Base-by-base conservation (phyloP, 37 sponge, comb jelly and placozoan species). In the Haliclona indistincta region DNA sequence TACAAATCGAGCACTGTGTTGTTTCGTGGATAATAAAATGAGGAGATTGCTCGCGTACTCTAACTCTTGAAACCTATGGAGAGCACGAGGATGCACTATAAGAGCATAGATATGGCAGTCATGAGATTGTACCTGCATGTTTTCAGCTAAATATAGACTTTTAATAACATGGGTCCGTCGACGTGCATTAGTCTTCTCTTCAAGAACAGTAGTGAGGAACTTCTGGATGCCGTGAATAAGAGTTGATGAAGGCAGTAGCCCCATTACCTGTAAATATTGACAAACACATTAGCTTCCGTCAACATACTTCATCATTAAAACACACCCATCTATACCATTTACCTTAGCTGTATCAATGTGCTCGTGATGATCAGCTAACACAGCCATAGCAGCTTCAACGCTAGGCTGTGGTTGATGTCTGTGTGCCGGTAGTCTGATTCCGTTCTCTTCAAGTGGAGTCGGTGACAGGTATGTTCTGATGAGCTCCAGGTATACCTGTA, bases 301-400 rank as follows among this genome's bases (percentile, higher is more conserved):
- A 17, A 17, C 49, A 17, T 13, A 17, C 49, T 13, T 47, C 49
- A 17, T 13, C 15, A 47, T 17, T 47, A 17, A 47, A 17, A 47
- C 51, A 34, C 38, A 71, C 15, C 40, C n/a, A 53, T 42, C 19
- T 10, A 33, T 22, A 22, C 19, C 10, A 37, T 63, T 65, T 5
- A 93, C 93, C 78, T 88, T 76, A 13, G 84, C 79, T 20, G 95
- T 91, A 54, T 95, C 89, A 41, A 95, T 91, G 32, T 74, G 55
- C 25, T 80, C 74, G 67, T 95, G 84, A 72, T 95, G 82, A 0
- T 70, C 34, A 0, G 62, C 62, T 44, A 95, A 79, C 8, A 95
- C 72, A 19, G 19, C 15, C 22, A 95, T 79, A 6, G 95, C 95
- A 33, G 56, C 70, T 32, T 79, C 56, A 38, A 95, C 55, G 54